Percentiles rank a stretch among this genome's conserved stretches.
Conservation (phyloP, 1,140 invertebrate genomes). For the Ceratitis capitata region DNA sequence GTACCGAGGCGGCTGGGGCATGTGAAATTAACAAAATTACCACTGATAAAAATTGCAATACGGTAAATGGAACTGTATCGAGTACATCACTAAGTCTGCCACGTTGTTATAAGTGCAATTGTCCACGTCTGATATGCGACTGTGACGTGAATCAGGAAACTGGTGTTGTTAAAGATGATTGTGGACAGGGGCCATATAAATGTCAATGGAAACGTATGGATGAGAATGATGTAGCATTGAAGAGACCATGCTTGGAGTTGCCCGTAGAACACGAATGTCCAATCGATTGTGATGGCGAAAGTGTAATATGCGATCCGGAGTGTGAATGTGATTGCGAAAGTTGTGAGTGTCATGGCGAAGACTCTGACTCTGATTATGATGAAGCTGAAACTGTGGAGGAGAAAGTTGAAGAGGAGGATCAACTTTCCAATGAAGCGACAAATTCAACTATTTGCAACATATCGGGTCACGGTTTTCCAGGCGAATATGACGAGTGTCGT, state of each 20-base stretch:
- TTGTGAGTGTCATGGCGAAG: slow-evolving; percentile 21
- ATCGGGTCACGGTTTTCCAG: not conserved
- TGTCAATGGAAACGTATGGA: slow-evolving; percentile 53
- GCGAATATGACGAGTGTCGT: not conserved
- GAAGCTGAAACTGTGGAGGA: not conserved
- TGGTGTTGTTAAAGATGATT: slow-evolving; percentile 51
- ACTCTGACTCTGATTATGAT: not conserved
- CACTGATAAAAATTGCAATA: no score
- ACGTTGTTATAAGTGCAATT: slow-evolving; percentile 46
- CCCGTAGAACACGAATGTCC: slow-evolving; percentile 38
- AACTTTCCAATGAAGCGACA: not conserved
- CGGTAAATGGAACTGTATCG: not conserved
- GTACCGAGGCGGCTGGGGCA: not conserved
- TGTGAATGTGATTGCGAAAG: slow-evolving; percentile 42
- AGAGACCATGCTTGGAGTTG: not conserved
- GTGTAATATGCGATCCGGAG: slow-evolving; percentile 19
- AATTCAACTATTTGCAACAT: not conserved
- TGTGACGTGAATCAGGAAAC: slow-evolving; percentile 33
- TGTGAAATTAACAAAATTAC: not conserved
- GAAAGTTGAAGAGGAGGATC: slow-evolving; percentile 3
- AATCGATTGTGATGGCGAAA: slow-evolving; percentile 35
- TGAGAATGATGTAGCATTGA: slow-evolving; percentile 43
- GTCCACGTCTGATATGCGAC: slow-evolving; percentile 45
- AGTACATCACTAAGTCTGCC: not conserved
- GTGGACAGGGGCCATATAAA: slow-evolving; percentile 55